Evolutionary conservation across 2,113 vertebrate species (phyloP), one percentile per base, ranked within the genome.

Genomic region (Callopanchax toddi): DNA sequence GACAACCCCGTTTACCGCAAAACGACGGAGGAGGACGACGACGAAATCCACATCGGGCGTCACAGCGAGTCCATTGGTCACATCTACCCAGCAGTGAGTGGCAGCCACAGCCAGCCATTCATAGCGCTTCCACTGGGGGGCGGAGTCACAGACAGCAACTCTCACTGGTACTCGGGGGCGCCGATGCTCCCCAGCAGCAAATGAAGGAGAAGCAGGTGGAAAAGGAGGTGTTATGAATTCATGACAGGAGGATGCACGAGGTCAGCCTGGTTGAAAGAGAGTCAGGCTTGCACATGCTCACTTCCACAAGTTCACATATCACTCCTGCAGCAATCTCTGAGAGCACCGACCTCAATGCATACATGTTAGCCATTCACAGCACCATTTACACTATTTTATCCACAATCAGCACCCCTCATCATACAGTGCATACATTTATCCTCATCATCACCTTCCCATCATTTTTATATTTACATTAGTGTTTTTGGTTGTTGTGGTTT

Each of bases 1-100:
- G 97, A 99, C 89, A 99, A 99, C 85, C 97, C 97, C 0, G 97
- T 99, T 0, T 99, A 99, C 60, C 95, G 97, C 83, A 99, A 99
- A 73, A 99, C 97, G 60, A 98, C 97, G 0, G 97, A 98, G 81
- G 97, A 99, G 11, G 97, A 98, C 56, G 93, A 94, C 48, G 97
- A 98, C 0, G 97, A 99, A 57, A 97, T 98, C 79, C 96, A 99
- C 87, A 99, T 99, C 75, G 96, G 95, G 23, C 90, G 95, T 45
- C 93, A 94, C 63, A 93, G 95, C 82, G 96, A 97, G 74, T 96
- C 85, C 74, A 63, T 99, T 42, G 97, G 97, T 1, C 97, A 99
- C 7, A 93, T 98, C 83, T 99, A 99, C 78, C 97, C 97, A 56
- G 93, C 97, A 81, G 97, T 99, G 93, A 98, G 97, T 96, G 81